A percentile compares a stretch with the other conserved stretches of the same genome.
Evolutionary conservation across 2,888 invertebrate genomes (phyloP).

Genomic region (Drosophila neonasuta): DNA sequence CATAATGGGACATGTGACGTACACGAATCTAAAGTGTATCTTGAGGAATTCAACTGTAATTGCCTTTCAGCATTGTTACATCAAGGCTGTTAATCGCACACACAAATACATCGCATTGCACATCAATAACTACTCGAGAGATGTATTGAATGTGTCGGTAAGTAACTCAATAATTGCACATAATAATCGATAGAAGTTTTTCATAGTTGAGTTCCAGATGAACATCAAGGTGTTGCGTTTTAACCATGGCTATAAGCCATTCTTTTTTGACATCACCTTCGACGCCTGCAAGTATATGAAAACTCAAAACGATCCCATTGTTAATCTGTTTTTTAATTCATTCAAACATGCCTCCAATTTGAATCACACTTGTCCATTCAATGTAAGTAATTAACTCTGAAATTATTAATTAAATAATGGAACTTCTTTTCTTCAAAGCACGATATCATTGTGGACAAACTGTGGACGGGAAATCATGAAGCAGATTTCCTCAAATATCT

Average conservation of each 20-base stretch:
- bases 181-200: not conserved
- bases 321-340: constrained; percentile 12
- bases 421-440: not conserved
- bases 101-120: not conserved
- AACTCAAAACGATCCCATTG: not conserved
- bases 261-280: not conserved
- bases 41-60: not conserved
- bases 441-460: constrained; percentile 4
- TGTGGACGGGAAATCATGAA: constrained; percentile 15
- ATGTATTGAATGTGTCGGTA: not conserved
- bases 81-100: constrained; percentile 6
- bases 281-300: constrained; percentile 47
- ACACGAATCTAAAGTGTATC: constrained; percentile 47
- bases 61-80: constrained; percentile 1
- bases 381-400: constrained; percentile 10
- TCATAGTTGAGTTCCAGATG: constrained; percentile 11
- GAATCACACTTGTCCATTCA: constrained; percentile 36
- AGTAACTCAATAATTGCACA: not conserved
- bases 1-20: constrained; percentile 27
- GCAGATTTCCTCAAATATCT: constrained; percentile 1
- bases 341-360: constrained; percentile 17
- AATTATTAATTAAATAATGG: too few relatives aligned
- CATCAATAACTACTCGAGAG: not conserved
- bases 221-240: constrained; percentile 24
- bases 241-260: constrained; percentile 44